phyloP scores from a whole-genome alignment of 2,113 vertebrate genomes.

The Telmatochromis sp. region DNA sequence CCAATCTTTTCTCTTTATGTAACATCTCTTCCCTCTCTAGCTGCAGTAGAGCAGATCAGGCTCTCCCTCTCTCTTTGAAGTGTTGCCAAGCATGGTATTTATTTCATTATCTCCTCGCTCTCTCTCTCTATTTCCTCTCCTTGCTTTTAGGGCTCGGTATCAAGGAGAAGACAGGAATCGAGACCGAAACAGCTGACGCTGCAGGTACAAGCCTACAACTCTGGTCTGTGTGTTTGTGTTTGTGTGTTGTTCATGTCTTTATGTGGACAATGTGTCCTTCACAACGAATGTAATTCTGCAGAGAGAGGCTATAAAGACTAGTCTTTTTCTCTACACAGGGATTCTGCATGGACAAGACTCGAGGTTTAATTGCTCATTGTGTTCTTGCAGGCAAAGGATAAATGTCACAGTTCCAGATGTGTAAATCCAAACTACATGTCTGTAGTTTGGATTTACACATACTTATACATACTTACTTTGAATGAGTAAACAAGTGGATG shows the following conservation, averaged over 20 bases:
- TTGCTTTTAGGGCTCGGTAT: constrained; percentile 45
- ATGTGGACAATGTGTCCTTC: not conserved
- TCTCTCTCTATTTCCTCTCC: constrained; percentile 47
- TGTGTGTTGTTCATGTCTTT: not conserved
- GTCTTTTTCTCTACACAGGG: not conserved
- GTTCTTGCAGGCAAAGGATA: not conserved
- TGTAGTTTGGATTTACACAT: not conserved
- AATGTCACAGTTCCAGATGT: not conserved
- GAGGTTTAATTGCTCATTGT: not conserved
- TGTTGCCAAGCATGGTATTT: constrained; percentile 58
- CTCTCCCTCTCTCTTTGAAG: constrained; percentile 55
- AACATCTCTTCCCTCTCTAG: constrained; percentile 39
- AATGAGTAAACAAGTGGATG: not conserved
- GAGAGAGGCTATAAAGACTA: not conserved
- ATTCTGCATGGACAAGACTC: not conserved
- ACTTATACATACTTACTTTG: not conserved
- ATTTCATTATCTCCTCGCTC: constrained; percentile 59
- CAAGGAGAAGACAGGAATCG: constrained; percentile 23
- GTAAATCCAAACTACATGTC: no score
- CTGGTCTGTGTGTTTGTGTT: not conserved
- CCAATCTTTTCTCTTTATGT: constrained; percentile 36
- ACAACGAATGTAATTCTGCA: not conserved
- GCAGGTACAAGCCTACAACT: constrained; percentile 30
- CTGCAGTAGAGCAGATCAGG: constrained; percentile 35
- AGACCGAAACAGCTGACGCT: constrained; percentile 46